These are phyloP conservation scores for Crax fasciolata DNA, from an alignment of 2,797 vertebrate species.

Conservation along the genomic window DNA sequence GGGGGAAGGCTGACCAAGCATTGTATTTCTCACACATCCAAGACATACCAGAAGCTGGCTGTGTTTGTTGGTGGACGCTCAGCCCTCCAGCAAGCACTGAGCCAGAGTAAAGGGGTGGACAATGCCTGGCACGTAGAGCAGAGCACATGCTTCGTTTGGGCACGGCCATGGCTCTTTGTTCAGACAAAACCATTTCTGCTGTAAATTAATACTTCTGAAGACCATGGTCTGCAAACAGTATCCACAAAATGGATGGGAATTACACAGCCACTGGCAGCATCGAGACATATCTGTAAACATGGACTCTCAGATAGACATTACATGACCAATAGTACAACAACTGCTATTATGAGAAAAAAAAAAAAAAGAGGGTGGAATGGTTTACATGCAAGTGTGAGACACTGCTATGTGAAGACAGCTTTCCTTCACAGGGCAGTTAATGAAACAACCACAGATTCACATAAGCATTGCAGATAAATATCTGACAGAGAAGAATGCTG, in stretches of 20 bases:
- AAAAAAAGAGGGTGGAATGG: not conserved
- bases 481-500: not conserved
- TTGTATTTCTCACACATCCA: not conserved
- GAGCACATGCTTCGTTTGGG: not conserved
- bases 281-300: not conserved
- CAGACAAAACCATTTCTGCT: not conserved
- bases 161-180: not conserved
- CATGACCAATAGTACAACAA: not conserved
- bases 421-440: not conserved
- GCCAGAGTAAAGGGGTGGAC: not conserved
- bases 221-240: not conserved
- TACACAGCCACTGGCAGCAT: not conserved
- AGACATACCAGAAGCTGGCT: not conserved
- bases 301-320: not conserved
- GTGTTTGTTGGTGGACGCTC: not conserved
- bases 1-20: not conserved
- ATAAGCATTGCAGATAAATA: not conserved
- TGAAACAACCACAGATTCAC: not conserved
- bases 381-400: not conserved
- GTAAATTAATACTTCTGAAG: constrained; percentile 20
- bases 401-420: not conserved
- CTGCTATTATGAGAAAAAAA: not conserved
- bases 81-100: not conserved
- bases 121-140: not conserved
- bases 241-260: constrained; percentile 14